Percentiles rank a stretch among this genome's conserved stretches.
These are phyloP conservation scores for Ectemnius continuus DNA, from an alignment of 2,888 invertebrate genomes.

Conservation along the genomic window DNA sequence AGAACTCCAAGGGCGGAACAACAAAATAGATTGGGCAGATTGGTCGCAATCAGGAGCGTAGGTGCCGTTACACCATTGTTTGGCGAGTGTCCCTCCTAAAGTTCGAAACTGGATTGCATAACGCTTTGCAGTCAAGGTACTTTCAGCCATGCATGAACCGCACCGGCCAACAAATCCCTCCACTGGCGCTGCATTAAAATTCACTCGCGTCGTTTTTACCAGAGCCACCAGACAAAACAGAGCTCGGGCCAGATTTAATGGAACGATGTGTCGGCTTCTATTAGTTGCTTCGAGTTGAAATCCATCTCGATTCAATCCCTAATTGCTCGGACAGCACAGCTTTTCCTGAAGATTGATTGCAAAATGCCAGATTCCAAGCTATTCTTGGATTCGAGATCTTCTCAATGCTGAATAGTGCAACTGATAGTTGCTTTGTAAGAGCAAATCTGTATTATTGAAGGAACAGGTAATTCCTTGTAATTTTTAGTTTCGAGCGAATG, in stretches of 20 bases:
- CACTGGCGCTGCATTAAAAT: constrained; percentile 10
- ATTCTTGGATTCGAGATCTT: too few relatives aligned
- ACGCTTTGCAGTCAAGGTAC: constrained; percentile 36
- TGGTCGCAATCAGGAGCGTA: constrained; percentile 58
- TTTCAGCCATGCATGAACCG: constrained; percentile 24
- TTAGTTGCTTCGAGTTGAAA: too few relatives aligned
- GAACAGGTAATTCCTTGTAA: too few relatives aligned
- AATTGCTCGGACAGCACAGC: too few relatives aligned
- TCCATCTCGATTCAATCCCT: too few relatives aligned
- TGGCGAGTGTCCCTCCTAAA: constrained; percentile 56
- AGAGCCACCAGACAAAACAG: not conserved
- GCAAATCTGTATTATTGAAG: too few relatives aligned
- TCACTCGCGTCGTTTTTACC: not conserved
- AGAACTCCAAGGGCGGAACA: constrained; percentile 31
- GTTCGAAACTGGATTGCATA: constrained; percentile 59
- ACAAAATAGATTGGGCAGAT: constrained; percentile 57
- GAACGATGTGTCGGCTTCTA: constrained; percentile 11
- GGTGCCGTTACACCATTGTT: constrained; percentile 62
- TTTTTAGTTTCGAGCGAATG: too few relatives aligned
- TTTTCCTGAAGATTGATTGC: too few relatives aligned
- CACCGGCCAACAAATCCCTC: constrained; percentile 2
- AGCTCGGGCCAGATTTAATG: not conserved
- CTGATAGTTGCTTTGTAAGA: too few relatives aligned
- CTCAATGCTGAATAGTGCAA: too few relatives aligned
- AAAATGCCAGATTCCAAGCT: too few relatives aligned